A percentile compares a stretch with the other conserved stretches of the same genome.
phyloP scores from a whole-genome alignment of 2,888 invertebrate species.

The Ochropleura leucogaster region DNA sequence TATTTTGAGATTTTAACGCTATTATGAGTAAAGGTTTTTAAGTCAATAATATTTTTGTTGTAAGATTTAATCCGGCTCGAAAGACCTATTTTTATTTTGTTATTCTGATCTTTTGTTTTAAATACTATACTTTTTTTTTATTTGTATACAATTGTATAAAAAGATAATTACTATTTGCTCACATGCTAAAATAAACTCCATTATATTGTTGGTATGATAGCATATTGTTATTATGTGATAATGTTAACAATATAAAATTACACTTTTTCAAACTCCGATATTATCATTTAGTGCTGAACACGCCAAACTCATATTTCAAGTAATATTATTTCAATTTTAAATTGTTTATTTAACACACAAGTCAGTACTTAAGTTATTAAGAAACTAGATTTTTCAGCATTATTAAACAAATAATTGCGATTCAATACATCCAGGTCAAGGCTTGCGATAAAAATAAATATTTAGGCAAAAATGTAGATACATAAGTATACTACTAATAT shows the following conservation, averaged over 20 bases:
- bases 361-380: background rate
- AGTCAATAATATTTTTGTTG: background rate
- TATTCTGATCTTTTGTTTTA: background rate
- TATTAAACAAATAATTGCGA: constrained; percentile 9
- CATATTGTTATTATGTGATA: background rate
- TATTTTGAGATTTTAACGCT: background rate
- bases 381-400: constrained; percentile 12
- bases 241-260: constrained; percentile 27
- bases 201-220: constrained; percentile 6
- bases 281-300: constrained; percentile 24
- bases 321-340: background rate
- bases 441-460: constrained; percentile 2
- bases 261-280: constrained; percentile 2
- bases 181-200: constrained; percentile 28
- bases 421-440: constrained; percentile 34
- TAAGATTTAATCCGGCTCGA: background rate
- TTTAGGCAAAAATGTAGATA: background rate
- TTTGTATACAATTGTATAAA: background rate
- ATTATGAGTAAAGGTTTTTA: background rate
- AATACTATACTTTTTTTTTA: background rate
- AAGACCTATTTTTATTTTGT: background rate
- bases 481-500: constrained; percentile 7
- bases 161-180: constrained; percentile 9
- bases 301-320: constrained; percentile 6
- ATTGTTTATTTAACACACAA: background rate